Conservation (phyloP, 2,888 invertebrate species). For the Polydrusus cervinus region DNA sequence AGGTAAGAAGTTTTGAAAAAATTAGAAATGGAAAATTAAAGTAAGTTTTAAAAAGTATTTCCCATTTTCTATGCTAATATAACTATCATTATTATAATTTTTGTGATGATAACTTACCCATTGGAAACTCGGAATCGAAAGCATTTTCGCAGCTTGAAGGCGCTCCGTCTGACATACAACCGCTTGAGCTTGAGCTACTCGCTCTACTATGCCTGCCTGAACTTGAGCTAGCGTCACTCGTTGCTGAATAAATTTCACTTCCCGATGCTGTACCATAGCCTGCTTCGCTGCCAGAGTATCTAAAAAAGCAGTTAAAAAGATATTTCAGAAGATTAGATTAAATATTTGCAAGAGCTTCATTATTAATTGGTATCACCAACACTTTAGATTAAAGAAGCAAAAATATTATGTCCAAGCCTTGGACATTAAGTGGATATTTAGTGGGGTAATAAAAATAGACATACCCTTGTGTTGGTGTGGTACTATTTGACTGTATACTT, state of each 20-base stretch:
- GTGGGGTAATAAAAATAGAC: no score
- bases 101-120: constrained; percentile 72
- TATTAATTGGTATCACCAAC: no score
- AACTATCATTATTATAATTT: no score
- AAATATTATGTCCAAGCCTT: no score
- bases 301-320: constrained; percentile 49
- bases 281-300: constrained; percentile 67
- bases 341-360: no score
- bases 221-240: constrained; percentile 68
- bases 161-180: constrained; percentile 87
- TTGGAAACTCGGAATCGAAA: constrained; percentile 84
- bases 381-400: no score
- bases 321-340: background rate
- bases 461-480: constrained; percentile 70
- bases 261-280: constrained; percentile 68
- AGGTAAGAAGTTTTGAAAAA: no score
- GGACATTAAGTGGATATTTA: no score
- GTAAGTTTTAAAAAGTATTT: no score
- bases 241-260: constrained; percentile 69
- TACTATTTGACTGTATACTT: constrained; percentile 67
- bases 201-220: constrained; percentile 82
- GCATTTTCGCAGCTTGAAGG: constrained; percentile 82
- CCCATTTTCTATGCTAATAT: no score
- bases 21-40: no score
- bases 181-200: constrained; percentile 89